Evolutionary conservation across 2,797 vertebrate genomes (phyloP), one percentile per base, ranked within the genome.

Genomic region (Mormyrus proboscirostris): DNA sequence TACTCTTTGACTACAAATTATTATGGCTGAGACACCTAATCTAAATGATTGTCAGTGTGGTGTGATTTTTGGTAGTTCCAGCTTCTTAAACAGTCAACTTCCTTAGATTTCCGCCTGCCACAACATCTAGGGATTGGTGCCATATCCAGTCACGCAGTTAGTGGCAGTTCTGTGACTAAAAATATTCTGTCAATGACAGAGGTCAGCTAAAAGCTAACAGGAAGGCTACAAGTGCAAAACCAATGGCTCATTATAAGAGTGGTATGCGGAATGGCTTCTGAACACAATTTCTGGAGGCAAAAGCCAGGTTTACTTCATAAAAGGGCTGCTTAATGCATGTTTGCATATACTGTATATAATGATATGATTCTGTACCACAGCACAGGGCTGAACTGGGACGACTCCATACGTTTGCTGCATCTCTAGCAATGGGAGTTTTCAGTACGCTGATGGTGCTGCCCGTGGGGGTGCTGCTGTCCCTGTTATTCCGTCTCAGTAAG

Each of bases 401-500:
- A 8, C 69, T 93, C 0, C 89, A 94, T 41, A 25, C 94, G 8
- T 94, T 96, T 0, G 19, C 90, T 0, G 89, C 90, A 53, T 93
- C 96, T 2, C 38, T 97, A 90, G 9, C 19, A 33, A 94, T 91
- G 0, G 95, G 95, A 51, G 62, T 96, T n/a, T 91, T 95, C 49
- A 94, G 94, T 22, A 93, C 92, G 14, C 65, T 94, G 1, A 91
- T 91, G 59, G 94, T 94, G 53, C 92, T 96, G 82, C 97, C 96
- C 0, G 62, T 90, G 1, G 95, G 93, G 1, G 92, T 93, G 51
- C 29, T 96, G n/a, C 8, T 97, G 88, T 95, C 95, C 0, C 92
- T 96, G 89, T 93, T 97, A 85, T 97, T 97, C 92, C 93, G 96
- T 83, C 89, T 94, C 89, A 91, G 91, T 88, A 88, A 94, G 92